Evolutionary conservation across 1,140 invertebrate genomes (phyloP), one percentile per base, ranked within the genome.

Genomic region (Megathymus violae): DNA sequence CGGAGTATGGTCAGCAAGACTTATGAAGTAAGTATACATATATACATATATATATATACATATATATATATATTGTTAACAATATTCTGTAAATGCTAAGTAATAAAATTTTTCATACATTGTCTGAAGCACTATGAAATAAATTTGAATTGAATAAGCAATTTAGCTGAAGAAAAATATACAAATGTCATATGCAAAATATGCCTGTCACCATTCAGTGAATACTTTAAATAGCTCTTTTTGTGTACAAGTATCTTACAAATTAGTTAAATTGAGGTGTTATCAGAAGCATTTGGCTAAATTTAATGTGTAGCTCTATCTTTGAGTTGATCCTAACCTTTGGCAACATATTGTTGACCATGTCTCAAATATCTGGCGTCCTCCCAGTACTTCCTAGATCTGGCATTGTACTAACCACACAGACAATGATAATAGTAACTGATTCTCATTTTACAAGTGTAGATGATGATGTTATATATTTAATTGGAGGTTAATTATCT

Each of bases 1-100:
- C 69, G 89, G 89, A 17, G 74, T 94, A 31, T 95, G 94, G 94
- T 91, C 92, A 1, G 87, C 87, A 10, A 92, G 93, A 85, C 91
- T 94, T 89, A 94, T 92, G 79, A 93, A 93, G 94, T 95, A 92
- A 91, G 79, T 75, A 68, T 80, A 59, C 41, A 36, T 31, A 44
- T 10, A 3, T 31, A 36, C n/a, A n/a, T n/a, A n/a, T n/a, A n/a
- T n/a, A n/a, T n/a, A n/a, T n/a, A n/a, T n/a, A n/a, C n/a, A n/a
- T n/a, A n/a, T n/a, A n/a, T n/a, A n/a, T n/a, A n/a, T n/a, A n/a
- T n/a, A n/a, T n/a, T n/a, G n/a, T n/a, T n/a, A n/a, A n/a, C n/a
- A n/a, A n/a, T n/a, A n/a, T n/a, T n/a, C n/a, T n/a, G n/a, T n/a
- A n/a, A n/a, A n/a, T n/a, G n/a, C n/a, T n/a, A n/a, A n/a, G n/a